phyloP scores from a whole-genome alignment of 2,888 invertebrate species.

The Melangyna quadrimaculata region DNA sequence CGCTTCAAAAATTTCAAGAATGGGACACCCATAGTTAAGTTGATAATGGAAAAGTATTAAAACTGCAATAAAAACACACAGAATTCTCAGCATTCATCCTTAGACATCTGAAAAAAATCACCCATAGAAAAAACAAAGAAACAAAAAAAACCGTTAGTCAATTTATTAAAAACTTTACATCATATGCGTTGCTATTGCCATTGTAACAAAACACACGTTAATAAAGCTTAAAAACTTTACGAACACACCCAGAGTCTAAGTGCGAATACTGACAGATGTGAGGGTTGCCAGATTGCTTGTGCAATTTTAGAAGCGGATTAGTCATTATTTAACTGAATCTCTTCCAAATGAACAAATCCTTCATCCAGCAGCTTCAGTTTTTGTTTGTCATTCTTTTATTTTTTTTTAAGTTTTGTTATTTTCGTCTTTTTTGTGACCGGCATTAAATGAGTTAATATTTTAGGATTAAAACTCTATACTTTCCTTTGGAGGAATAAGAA shows the following conservation, averaged over 20 bases:
- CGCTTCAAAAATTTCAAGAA: constrained; percentile 24
- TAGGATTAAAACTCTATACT: constrained; percentile 40
- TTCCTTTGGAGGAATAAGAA: neutral
- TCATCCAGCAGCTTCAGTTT: constrained; percentile 39
- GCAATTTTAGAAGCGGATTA: constrained; percentile 61
- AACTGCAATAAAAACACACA: constrained; percentile 64
- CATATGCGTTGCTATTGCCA: constrained; percentile 58
- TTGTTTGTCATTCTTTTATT: constrained; percentile 41
- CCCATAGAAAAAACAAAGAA: neutral
- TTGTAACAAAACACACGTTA: constrained; percentile 57
- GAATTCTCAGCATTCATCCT: neutral
- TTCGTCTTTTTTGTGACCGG: constrained; percentile 17
- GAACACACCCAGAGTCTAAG: constrained; percentile 45
- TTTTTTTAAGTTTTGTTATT: neutral
- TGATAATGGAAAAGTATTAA: constrained; percentile 71
- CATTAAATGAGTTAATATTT: constrained; percentile 57
- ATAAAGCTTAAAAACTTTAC: constrained; percentile 69
- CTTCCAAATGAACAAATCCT: constrained; percentile 72
- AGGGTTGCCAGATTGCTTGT: neutral
- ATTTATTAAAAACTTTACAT: constrained; percentile 61
- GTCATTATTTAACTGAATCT: constrained; percentile 63
- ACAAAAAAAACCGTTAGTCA: neutral
- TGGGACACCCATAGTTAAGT: constrained; percentile 43
- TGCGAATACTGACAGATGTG: neutral
- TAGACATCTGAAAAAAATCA: neutral